Evolutionary conservation across 2,888 invertebrate genomes (phyloP).

Genomic region (Acleris cristana): DNA sequence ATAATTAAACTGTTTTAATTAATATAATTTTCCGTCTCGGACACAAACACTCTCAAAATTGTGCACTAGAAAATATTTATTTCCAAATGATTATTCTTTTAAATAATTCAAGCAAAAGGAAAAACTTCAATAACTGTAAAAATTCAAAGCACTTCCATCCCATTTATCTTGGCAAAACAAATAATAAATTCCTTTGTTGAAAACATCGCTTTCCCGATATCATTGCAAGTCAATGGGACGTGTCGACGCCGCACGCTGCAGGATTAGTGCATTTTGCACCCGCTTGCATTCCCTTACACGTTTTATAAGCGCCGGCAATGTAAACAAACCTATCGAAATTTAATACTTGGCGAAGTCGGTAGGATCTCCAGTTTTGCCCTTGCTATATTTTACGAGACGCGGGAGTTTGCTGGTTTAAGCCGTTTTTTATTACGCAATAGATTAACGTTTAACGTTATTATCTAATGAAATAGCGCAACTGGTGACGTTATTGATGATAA

Average conservation of each 20-base stretch:
- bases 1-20: too few species aligned
- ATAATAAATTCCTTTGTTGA: conserved; percentile 12
- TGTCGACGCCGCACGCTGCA: not conserved
- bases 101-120: not conserved
- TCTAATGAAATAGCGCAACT: not conserved
- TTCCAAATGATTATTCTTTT: not conserved
- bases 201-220: conserved; percentile 16
- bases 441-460: not conserved
- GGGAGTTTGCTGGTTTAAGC: not conserved
- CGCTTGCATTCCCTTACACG: conserved; percentile 24
- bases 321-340: conserved; percentile 30
- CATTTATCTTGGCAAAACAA: conserved; percentile 4
- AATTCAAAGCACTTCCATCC: not conserved
- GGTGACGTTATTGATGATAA: too few species aligned
- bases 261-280: conserved; percentile 23
- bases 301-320: conserved; percentile 19
- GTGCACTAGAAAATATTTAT: too few species aligned
- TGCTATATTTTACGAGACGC: not conserved
- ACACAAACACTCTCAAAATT: too few species aligned
- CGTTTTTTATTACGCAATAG: too few species aligned
- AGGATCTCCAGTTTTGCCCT: conserved; percentile 1
- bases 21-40: too few species aligned
- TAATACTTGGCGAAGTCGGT: conserved; percentile 19
- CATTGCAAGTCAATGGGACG: conserved; percentile 15
- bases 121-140: not conserved